A percentile compares a stretch with the other conserved stretches of the same genome.
Evolutionary conservation across 2,113 vertebrate genomes (phyloP).

Genomic region (Capreolus pygargus): DNA sequence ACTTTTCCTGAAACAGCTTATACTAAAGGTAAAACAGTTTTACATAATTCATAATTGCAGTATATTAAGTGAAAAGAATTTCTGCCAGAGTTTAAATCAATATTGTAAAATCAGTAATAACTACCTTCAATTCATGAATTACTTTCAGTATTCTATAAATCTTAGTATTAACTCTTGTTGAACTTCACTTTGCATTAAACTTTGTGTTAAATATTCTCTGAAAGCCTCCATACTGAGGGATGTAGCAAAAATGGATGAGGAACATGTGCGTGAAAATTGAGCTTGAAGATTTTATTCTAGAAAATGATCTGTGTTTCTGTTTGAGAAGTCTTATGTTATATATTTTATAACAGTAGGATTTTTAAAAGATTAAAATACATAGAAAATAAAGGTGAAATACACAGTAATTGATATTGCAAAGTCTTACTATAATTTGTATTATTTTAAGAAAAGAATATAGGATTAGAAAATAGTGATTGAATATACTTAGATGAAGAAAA

Average conservation of each 20-base stretch:
- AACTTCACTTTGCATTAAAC: not conserved
- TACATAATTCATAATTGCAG: not conserved
- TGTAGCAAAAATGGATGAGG: not conserved
- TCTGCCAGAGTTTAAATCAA: not conserved
- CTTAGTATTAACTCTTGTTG: not conserved
- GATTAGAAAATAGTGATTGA: not conserved
- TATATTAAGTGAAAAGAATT: not conserved
- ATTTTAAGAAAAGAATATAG: not conserved
- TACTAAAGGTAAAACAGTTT: slow-evolving; percentile 90
- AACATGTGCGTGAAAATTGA: not conserved
- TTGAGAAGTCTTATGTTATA: not conserved
- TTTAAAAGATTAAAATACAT: not conserved
- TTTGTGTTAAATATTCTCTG: not conserved
- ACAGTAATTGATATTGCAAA: not conserved
- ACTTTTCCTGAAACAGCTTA: slow-evolving; percentile 97
- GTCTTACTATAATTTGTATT: not conserved
- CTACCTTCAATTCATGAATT: not conserved
- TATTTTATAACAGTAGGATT: not conserved
- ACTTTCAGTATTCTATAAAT: not conserved
- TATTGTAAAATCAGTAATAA: not conserved
- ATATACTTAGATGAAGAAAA: not conserved
- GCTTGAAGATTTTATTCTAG: not conserved
- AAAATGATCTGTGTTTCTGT: not conserved
- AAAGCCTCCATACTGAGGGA: not conserved
- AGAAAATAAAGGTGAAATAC: not conserved